Evolutionary conservation across 2,113 vertebrate genomes (phyloP), one percentile per base, ranked within the genome.

Genomic region (Pseudopipra pipra): DNA sequence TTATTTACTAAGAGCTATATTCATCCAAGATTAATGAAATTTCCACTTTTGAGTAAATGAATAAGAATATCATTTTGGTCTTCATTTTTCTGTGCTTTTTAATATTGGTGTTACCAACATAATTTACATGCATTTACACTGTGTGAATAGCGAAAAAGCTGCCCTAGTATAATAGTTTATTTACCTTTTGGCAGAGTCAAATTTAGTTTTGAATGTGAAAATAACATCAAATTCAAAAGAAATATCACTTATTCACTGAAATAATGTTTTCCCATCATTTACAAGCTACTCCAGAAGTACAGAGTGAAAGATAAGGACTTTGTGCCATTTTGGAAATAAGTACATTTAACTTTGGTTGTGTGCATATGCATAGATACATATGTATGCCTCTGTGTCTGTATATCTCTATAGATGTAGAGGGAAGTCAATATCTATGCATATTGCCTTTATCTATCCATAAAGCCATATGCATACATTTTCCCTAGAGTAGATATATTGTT

Each of bases 291-390:
- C 2, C 5, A 30, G 14, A 73, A 23, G 11, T 39, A 63, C 5
- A 70, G 76, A 81, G 28, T 25, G 5, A 75, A 58, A 87, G 75
- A 75, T 11, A 52, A 65, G 8, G 16, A 52, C 8, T 9, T 70
- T 27, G 6, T 41, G 6, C 21, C 15, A 47, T 71, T 5, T 5
- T 85, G 20, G 23, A 86, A 74, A 37, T 37, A 78, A 82, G 11
- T 33, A 31, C 2, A 56, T 37, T n/a, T 41, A 44, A 23, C n/a
- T 68, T 39, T 35, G 4, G 2, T 31, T 22, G 8, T 18, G 8
- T 3, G 0, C 9, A 16, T 23, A 47, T 61, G 25, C 7, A 8
- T 23, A 21, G 4, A 44, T 24, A 22, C 9, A 12, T 23, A 51
- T n/a, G 1, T 25, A 39, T 75, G 9, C 4, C 2, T 66, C 14